Evolutionary conservation across 2,797 vertebrate species (phyloP), one percentile per base, ranked within the genome.

Genomic region (Melanotaenia pygmaea): DNA sequence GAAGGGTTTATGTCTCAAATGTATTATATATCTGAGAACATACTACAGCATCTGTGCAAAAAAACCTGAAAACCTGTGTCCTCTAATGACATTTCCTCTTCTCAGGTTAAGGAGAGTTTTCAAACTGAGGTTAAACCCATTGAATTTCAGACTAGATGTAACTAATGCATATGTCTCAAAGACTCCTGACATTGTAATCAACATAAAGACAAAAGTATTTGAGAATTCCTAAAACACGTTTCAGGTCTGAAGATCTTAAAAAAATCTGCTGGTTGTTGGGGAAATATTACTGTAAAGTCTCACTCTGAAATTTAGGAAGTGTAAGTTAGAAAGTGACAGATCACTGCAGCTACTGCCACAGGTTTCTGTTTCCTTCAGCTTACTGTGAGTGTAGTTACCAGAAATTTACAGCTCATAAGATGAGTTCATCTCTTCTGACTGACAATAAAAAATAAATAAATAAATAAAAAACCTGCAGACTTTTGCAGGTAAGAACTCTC

Each of bases 11-110:
- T 10, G 20, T 50, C 43, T 11, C 67, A 24, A 24, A 28, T 72
- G 70, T 14, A 28, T 56, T 45, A 37, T 40, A 67, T 18, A 51
- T 79, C 63, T 50, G 34, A 5, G 28, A 74, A 70, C 50, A 59
- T n/a, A 66, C 13, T 11, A 43, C 50, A 0, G 51, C 22, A 47
- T 62, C 38, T 70, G 24, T 75, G 62, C n/a, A 59, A 56, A 18
- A 80, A 37, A 24, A 2, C 16, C 32, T 16, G 16, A 61, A 28
- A 32, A 28, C 28, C 5, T 34, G 13, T 20, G 43, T 5, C 5
- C 3, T 35, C 30, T n/a, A 11, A 37, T 22, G 3, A 32, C 18
- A n/a, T n/a, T 58, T 34, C 28, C 16, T 12, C 26, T 57, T 9
- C 20, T 50, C 45, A 5, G 20, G 6, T 50, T n/a, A 50, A 8